Base-by-base conservation (phyloP, 2,888 invertebrate species). In the Pardosa pseudoannulata region DNA sequence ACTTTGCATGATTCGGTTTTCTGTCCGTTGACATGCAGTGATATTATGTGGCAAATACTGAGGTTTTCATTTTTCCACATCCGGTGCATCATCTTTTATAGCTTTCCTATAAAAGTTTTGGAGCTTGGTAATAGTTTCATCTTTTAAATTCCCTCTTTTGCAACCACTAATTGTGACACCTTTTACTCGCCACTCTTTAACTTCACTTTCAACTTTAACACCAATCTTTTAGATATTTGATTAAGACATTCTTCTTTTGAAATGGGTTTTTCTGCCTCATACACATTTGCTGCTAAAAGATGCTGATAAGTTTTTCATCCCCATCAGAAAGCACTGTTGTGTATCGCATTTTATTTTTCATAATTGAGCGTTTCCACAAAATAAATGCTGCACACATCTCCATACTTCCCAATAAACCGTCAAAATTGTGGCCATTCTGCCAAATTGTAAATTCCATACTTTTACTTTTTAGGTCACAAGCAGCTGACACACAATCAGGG, bases 181-280 rank as follows among this genome's bases (percentile, higher is more conserved):
- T 39, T 62, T 71, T 11, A 0, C 7, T 11, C 64, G 16, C 29
- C 71, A 79, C 16, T 70, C 31, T 13, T 56, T n/a, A 13, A 46
- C 41, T 46, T 46, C 16, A 46, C 16, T 46, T 16, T 1, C 13
- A 6, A 46, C 2, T 64, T 13, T 71, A 19, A 28, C 70, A 0
- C n/a, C 7, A n/a, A 0, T 9, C 70, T 23, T 9, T 79, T 70
- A 1, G 41, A 19, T 0, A 79, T 71, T 28, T 79, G 64, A 11
- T 79, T 64, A 0, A 71, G 39, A 16, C 71, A 79, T 41, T 79
- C 71, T 23, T 79, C 32, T 56, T 79, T n/a, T n/a, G 7, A 6
- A 11, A 46, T 11, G 2, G 6, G 9, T 2, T 2, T 16, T 2
- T 16, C 41, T 16, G n/a, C n/a, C n/a, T 1, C 16, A n/a, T 46